phyloP scores from a whole-genome alignment of 2,888 invertebrate genomes.

The Rhagium mordax region DNA sequence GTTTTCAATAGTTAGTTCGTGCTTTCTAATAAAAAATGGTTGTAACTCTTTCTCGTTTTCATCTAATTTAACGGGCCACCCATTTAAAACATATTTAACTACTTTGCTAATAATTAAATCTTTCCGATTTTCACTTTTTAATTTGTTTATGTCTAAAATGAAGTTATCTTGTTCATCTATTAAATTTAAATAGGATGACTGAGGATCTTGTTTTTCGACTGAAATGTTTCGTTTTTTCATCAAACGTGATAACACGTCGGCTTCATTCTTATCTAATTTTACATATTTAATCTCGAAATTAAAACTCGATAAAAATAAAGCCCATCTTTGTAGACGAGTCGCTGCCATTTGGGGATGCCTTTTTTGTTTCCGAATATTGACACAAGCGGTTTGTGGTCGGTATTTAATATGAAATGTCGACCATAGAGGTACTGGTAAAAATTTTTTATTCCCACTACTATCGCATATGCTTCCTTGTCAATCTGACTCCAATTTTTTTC shows the following conservation, averaged over 20 bases:
- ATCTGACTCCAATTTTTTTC: background rate
- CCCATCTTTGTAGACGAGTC: background rate
- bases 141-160: too few relatives aligned
- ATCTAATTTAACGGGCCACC: background rate
- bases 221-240: too few relatives aligned
- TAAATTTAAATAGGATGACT: too few relatives aligned
- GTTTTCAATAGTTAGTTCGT: background rate
- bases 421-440: conserved; percentile 1
- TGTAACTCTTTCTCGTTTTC: background rate
- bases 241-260: background rate
- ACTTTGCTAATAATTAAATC: too few relatives aligned
- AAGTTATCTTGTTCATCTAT: too few relatives aligned
- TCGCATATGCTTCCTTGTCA: background rate
- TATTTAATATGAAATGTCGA: background rate
- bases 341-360: background rate
- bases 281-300: background rate
- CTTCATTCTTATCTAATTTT: background rate
- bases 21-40: background rate
- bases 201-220: too few relatives aligned
- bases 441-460: background rate
- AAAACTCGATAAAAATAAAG: background rate
- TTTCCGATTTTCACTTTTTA: too few relatives aligned
- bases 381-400: background rate
- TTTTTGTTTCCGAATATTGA: background rate
- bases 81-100: background rate